Evolutionary conservation across 92 coral and sea anemone species (phyloP).

Genomic region (Paragorgia papillata): DNA sequence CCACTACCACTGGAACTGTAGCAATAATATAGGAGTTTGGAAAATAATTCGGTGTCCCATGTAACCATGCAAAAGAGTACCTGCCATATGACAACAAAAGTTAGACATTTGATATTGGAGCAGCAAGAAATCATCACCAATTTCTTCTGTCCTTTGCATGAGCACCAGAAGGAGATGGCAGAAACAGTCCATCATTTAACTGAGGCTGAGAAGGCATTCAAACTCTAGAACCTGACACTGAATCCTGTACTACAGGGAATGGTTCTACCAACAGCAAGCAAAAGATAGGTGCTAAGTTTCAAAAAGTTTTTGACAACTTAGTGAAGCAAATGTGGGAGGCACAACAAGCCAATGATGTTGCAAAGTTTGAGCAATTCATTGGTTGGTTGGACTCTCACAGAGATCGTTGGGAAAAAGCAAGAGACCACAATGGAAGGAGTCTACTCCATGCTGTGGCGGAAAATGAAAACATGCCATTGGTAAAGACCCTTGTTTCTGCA

Average conservation of each 20-base stretch:
- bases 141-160: constrained; percentile 37
- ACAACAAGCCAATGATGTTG: constrained; percentile 25
- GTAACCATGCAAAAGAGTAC: constrained; percentile 42
- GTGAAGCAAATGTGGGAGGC: constrained; percentile 60
- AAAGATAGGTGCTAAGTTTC: constrained; percentile 53
- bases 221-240: not conserved
- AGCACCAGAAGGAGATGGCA: constrained; percentile 51
- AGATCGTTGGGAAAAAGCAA: not conserved
- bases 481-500: constrained; percentile 29
- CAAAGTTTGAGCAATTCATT: constrained; percentile 27
- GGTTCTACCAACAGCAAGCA: not conserved
- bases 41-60: constrained; percentile 54
- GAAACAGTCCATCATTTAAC: constrained; percentile 28
- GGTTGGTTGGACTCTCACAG: constrained; percentile 16
- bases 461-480: constrained; percentile 48
- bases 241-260: not conserved
- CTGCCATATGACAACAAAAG: constrained; percentile 50
- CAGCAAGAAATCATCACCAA: constrained; percentile 41
- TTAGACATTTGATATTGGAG: constrained; percentile 48
- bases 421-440: constrained; percentile 49
- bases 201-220: constrained; percentile 26
- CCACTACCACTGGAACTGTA: constrained; percentile 55
- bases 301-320: constrained; percentile 46
- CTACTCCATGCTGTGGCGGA: constrained; percentile 55
- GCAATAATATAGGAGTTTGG: constrained; percentile 63